Evolutionary conservation across 2,113 vertebrate genomes (phyloP), one percentile per base, ranked within the genome.

Genomic region (Leptosomus discolor): DNA sequence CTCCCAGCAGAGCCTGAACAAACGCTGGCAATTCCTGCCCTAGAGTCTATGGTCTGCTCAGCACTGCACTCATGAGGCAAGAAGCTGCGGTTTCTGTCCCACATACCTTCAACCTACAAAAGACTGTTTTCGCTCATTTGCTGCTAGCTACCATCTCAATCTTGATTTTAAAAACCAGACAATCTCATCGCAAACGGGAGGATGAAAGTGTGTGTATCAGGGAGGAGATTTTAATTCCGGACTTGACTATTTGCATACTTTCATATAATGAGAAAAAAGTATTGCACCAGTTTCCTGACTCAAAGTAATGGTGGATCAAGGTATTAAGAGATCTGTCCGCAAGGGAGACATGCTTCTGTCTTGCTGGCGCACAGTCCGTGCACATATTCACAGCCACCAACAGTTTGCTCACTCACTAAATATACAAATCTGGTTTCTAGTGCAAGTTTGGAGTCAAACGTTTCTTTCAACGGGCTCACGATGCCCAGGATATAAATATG

Each of bases 371-470:
- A 63, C 91, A 75, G 46, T 60, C 84, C 12, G 8, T 34, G 83
- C 77, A 85, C 7, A 11, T 76, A 68, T 95, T 97, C 98, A 39
- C 68, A 95, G 96, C 92, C 95, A 98, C 98, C 96, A 97, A 89
- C 96, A 95, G 94, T 95, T 97, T 96, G 97, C 95, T 97, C 94
- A 65, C 91, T 97, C 94, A 94, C 90, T 97, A 96, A 97, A 94
- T 96, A 94, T 80, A 97, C 96, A 96, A 97, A 96, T 96, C 97
- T 88, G 90, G 93, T 98, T 98, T 97, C 97, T 96, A 90, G 89
- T 91, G 96, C 94, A 97, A 97, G 91, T 94, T 97, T 95, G 97
- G 95, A 95, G 96, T 97, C 95, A 94, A 96, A 85, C 96, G 94
- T 97, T 95, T 97, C 96, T 98, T 96, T 97, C 96, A 97, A 91